A percentile compares a stretch with the other conserved stretches of the same genome.
Conservation (phyloP, 1,140 invertebrate genomes). For the Chironomus striatipennis region DNA sequence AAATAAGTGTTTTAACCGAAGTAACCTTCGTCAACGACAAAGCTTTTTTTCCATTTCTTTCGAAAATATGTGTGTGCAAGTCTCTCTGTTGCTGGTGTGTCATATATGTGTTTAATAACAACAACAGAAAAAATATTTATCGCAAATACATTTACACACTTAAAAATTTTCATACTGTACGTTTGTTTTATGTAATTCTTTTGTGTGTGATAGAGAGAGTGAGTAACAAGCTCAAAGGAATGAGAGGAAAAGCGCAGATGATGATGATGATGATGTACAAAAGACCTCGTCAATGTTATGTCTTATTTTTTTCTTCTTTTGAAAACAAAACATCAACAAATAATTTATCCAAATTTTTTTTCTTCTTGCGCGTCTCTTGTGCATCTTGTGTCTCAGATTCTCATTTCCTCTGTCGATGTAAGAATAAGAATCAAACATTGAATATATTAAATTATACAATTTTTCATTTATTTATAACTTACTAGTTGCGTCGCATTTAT, state of each 20-base stretch:
- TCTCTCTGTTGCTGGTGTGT: background rate
- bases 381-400: no score
- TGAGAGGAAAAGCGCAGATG: background rate
- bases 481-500: no score
- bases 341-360: no score
- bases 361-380: no score
- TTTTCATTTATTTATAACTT: no score
- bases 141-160: background rate
- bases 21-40: constrained; percentile 16
- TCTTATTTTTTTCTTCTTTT: background rate
- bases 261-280: background rate
- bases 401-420: no score
- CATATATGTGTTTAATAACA: background rate
- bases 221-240: background rate
- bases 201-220: background rate
- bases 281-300: background rate
- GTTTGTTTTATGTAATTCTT: background rate
- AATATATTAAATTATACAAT: no score
- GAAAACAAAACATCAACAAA: no score
- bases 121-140: no score
- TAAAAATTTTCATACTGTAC: background rate
- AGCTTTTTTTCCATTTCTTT: background rate
- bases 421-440: no score
- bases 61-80: background rate
- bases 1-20: constrained; percentile 22